Evolutionary conservation across 2,888 invertebrate species (phyloP), one percentile per base, ranked within the genome.

Genomic region (Stenolophus ochropezus): DNA sequence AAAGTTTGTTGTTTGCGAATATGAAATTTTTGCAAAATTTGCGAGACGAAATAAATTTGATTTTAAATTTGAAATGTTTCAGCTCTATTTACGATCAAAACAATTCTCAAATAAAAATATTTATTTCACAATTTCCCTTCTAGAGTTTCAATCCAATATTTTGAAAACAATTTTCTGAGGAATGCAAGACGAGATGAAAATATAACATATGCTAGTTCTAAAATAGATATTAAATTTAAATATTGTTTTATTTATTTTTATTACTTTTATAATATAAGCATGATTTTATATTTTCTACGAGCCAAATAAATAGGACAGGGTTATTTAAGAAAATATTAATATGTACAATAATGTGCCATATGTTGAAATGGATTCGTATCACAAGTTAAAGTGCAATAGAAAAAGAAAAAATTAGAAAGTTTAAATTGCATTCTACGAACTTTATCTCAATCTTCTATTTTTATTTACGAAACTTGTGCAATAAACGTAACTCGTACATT

Each of bases 331-430:
- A 61, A 25, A 61, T 23, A 61, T 61, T 61, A 61, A 61, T 25
- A 61, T 61, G 61, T 42, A 69, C 21, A 69, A 71, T 47, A 42
- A 49, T 21, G 6, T 49, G 49, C 16, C 2, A 49, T 73, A 73
- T 73, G 49, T 73, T 73, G 27, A 49, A 73, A 23, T 73, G 23
- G 21, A 49, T 73, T 5, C 23, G 49, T 33, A 49, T 73, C 49
- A 49, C 14, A 49, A 73, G 73, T 73, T 73, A 47, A 23, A 49
- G 71, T 14, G 73, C 23, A 49, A 21, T 49, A 49, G 73, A 49
- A 73, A 73, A 69, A 23, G n/a, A n/a, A 73, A 73, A 73, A 73
- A 73, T 73, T 49, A 49, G 73, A 49, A 73, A 73, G 73, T 73
- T 69, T 73, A 73, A 73, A 73, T 73, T 73, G 49, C 73, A 49